Base-by-base conservation (phyloP, 2,797 vertebrate genomes). In the Diceros bicornis region DNA sequence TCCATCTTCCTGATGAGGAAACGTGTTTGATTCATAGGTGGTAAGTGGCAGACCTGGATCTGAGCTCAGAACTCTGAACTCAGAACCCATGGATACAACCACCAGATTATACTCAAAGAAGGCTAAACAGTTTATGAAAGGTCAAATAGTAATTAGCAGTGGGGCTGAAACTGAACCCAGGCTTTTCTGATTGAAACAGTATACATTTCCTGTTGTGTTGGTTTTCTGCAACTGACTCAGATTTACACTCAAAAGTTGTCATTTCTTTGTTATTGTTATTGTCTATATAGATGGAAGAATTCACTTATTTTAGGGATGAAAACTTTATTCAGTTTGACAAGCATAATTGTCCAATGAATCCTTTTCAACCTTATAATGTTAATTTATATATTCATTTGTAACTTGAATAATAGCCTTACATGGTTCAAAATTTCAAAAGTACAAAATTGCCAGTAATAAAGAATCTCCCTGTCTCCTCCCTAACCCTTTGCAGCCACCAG, bases 61-160 rank as follows among this genome's bases (percentile, higher is more conserved):
- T 29, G 69, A 83, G 66, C 62, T 81, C 12, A 23, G 23, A 77
- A 25, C 32, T 52, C 29, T 13, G 85, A 85, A 68, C 20, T 59
- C 50, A 50, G 55, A 90, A 47, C 16, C 41, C 25, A 3, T 20
- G 52, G 10, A 11, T 32, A 2, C 3, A 23, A 29, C 23, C 7
- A 32, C 20, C 2, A 12, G 2, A 7, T 34, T 17, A 1, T 2
- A 5, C 2, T 9, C 20, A 64, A 34, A 37, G 47, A 55, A 23
- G 20, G 3, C 9, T 3, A 5, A n/a, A 16, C 16, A 1, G 8
- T 10, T 41, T 47, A 3, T 3, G 2, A 12, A 8, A 44, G 5
- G 50, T 25, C 34, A 37, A 17, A 37, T 6, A 47, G 64, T n/a
- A 5, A 29, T 11, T 3, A 61, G 6, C 0, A 72, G 18, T 0